A percentile compares a stretch with the other conserved stretches of the same genome.
phyloP scores from a whole-genome alignment of 2,888 invertebrate genomes.

The Syrphus vitripennis region DNA sequence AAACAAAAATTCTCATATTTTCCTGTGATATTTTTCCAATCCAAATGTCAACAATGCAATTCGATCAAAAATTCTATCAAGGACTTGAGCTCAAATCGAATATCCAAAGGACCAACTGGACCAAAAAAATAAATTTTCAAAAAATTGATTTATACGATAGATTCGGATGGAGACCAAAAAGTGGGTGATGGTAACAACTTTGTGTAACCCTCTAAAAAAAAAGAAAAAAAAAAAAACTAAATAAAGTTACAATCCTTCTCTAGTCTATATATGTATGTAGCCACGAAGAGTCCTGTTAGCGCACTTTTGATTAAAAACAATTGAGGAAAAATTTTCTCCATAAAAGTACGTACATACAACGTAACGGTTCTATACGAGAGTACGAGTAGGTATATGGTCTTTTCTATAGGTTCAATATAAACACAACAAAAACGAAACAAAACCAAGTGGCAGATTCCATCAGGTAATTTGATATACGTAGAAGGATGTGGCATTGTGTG shows the following conservation, averaged over 20 bases:
- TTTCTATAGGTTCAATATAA: background rate
- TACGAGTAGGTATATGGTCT: too few relatives aligned
- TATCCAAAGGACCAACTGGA: background rate
- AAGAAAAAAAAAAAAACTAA: background rate
- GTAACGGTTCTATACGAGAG: background rate
- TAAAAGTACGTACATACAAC: too few relatives aligned
- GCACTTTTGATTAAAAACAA: constrained; percentile 55
- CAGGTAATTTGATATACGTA: constrained; percentile 46
- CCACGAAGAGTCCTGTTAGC: background rate
- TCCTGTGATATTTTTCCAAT: background rate
- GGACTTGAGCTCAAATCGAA: background rate
- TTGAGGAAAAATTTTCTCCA: constrained; percentile 28
- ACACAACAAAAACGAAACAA: constrained; percentile 1
- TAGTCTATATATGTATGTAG: background rate
- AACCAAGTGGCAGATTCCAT: constrained; percentile 40
- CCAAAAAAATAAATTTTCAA: constrained; percentile 20
- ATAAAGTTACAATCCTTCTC: constrained; percentile 25
- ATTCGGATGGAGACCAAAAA: background rate
- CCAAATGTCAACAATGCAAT: constrained; percentile 23
- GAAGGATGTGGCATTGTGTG: background rate
- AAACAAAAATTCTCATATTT: constrained; percentile 27
- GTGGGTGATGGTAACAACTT: background rate
- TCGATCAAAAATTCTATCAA: constrained; percentile 41
- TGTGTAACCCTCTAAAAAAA: background rate
- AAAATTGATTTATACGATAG: constrained; percentile 11